Evolutionary conservation across 1,140 invertebrate genomes (phyloP), one percentile per base, ranked within the genome.

Genomic region (Lithobius niger): DNA sequence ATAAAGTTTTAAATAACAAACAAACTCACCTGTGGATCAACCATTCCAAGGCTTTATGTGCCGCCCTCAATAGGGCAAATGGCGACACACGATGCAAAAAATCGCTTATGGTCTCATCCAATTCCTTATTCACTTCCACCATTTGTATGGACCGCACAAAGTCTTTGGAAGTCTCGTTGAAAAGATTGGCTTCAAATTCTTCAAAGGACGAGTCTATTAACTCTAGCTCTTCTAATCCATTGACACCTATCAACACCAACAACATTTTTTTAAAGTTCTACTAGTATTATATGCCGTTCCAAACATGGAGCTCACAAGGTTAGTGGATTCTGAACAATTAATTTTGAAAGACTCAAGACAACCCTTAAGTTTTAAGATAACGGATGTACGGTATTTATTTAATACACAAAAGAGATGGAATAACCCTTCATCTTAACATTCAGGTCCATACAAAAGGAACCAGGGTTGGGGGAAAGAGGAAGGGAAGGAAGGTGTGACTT

Each of bases 21-120:
- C n/a, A n/a, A 36, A 36, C 31, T 36, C n/a, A 79, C 75, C 76
- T 75, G 58, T 85, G 78, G 47, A 96, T 79, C 1, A 97, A 73
- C 93, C 92, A 97, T 77, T 97, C 94, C 24, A 97, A 68, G 21
- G 86, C 81, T 76, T 94, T 88, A 55, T 94, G 87, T 10, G 89
- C 77, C 15, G 84, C 79, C 65, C 82, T 83, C 0, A 92, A 67
- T 28, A 90, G 68, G 62, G 96, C 83, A 68, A 92, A 95, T 3
- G 92, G 92, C 1, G 90, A 88, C 10, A 94, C 60, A 31, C 83
- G 70, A 31, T 83, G 67, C 0, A 96, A 67, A 72, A 95, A 96
- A 56, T 82, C 80, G 49, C 79, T 76, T n/a, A 97, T 85, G 10
- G 73, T 75, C 40, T 74, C 67, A 72, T 95, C 76, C 19, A 97